phyloP scores from a whole-genome alignment of 1,140 invertebrate species.

The Melanaphis sacchari region DNA sequence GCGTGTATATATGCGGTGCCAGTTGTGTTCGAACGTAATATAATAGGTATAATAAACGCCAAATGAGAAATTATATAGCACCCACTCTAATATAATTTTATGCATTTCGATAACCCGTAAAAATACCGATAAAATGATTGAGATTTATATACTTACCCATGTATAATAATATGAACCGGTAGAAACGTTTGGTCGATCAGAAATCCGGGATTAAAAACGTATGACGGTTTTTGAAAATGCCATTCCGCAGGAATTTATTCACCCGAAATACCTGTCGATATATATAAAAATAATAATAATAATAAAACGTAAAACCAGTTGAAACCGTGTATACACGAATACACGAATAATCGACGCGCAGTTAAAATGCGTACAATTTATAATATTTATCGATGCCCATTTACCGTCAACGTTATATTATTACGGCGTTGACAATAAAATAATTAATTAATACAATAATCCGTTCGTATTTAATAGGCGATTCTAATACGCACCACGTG shows the following conservation, averaged over 20 bases:
- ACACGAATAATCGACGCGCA: background rate
- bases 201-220: background rate
- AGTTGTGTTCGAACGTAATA: background rate
- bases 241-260: background rate
- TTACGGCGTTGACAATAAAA: background rate
- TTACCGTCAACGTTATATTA: background rate
- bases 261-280: background rate
- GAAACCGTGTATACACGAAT: background rate
- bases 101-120: background rate
- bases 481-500: background rate
- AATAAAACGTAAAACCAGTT: background rate
- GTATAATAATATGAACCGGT: background rate
- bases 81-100: background rate
- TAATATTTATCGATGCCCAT: background rate
- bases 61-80: background rate
- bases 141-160: background rate
- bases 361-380: background rate
- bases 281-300: background rate
- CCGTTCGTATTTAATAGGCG: background rate
- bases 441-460: background rate
- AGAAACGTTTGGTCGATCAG: background rate
- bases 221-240: background rate
- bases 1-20: background rate
- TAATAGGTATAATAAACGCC: conserved; percentile 5
- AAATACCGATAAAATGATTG: background rate